A percentile compares a stretch with the other conserved stretches of the same genome.
These are phyloP conservation scores for Pelecanus crispus DNA, from an alignment of 2,113 vertebrate genomes.

Conservation along the genomic window DNA sequence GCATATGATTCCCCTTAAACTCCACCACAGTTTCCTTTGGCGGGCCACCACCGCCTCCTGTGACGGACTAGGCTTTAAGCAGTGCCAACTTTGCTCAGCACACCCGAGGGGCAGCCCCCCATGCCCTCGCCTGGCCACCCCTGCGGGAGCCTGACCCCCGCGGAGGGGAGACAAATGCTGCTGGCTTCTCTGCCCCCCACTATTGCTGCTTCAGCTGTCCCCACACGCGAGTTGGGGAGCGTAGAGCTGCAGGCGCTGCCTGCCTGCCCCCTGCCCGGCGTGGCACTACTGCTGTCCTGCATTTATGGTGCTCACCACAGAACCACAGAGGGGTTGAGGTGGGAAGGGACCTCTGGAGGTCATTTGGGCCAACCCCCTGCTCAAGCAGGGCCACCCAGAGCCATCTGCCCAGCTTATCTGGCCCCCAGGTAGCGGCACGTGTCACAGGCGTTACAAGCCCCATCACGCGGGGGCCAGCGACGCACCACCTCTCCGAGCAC, in stretches of 20 bases:
- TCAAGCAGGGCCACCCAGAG: background rate
- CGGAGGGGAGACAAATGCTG: background rate
- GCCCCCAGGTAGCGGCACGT: background rate
- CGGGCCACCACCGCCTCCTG: background rate
- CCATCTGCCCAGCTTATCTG: background rate
- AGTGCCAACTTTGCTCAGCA: background rate
- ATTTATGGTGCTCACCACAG: background rate
- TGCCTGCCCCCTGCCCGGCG: background rate
- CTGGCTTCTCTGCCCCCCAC: background rate
- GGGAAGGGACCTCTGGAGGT: background rate
- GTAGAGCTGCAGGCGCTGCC: background rate
- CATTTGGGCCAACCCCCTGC: background rate
- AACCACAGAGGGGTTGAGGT: background rate
- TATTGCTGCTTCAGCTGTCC: background rate
- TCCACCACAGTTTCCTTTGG: background rate
- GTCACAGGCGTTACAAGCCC: background rate
- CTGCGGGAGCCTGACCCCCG: background rate
- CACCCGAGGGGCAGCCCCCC: background rate
- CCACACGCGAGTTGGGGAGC: rapidly evolving
- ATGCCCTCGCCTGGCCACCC: rapidly evolving
- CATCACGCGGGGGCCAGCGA: background rate
- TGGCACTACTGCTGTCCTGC: background rate
- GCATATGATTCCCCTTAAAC: background rate
- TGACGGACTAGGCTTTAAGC: background rate
- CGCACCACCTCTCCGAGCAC: rapidly evolving